These are phyloP conservation scores for Leptocoma aspasia DNA, from an alignment of 2,113 vertebrate species.

Conservation along the genomic window DNA sequence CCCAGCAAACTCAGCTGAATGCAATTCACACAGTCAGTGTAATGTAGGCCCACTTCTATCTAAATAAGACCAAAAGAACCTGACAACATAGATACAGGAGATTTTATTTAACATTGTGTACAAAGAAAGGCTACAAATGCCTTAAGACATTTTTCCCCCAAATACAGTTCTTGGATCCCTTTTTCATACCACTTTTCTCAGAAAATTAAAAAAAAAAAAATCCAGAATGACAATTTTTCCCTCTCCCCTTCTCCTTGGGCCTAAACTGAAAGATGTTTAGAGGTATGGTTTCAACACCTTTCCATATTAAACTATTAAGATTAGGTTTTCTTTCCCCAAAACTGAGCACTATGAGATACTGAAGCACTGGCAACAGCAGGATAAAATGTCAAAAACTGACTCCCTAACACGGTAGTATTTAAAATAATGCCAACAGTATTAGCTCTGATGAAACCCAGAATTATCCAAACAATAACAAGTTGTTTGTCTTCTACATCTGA, in stretches of 20 bases:
- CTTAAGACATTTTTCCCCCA: slow-evolving; percentile 32
- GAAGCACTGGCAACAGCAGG: slow-evolving; percentile 18
- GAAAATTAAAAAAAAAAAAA: slow-evolving; percentile 8
- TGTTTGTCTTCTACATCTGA: slow-evolving; percentile 43
- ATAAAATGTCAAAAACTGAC: background rate
- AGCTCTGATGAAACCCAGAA: slow-evolving; percentile 12
- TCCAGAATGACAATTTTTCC: background rate
- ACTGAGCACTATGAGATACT: background rate
- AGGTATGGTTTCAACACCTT: background rate
- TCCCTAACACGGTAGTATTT: background rate
- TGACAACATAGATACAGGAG: slow-evolving; percentile 64
- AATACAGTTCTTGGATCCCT: slow-evolving; percentile 64
- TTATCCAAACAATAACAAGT: slow-evolving; percentile 5
- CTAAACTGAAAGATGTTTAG: background rate
- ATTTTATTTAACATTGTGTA: slow-evolving; percentile 79
- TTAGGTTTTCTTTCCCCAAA: background rate
- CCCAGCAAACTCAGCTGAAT: background rate
- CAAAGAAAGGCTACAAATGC: slow-evolving; percentile 76
- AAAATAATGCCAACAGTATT: slow-evolving; percentile 2
- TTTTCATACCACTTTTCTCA: slow-evolving; percentile 60
- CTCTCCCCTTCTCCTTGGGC: background rate
- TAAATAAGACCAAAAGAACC: slow-evolving; percentile 24
- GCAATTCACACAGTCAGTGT: background rate
- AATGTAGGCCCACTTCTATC: background rate
- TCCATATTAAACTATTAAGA: background rate